Evolutionary conservation across 1,140 invertebrate species (phyloP).

Genomic region (Drosophila repletoides): DNA sequence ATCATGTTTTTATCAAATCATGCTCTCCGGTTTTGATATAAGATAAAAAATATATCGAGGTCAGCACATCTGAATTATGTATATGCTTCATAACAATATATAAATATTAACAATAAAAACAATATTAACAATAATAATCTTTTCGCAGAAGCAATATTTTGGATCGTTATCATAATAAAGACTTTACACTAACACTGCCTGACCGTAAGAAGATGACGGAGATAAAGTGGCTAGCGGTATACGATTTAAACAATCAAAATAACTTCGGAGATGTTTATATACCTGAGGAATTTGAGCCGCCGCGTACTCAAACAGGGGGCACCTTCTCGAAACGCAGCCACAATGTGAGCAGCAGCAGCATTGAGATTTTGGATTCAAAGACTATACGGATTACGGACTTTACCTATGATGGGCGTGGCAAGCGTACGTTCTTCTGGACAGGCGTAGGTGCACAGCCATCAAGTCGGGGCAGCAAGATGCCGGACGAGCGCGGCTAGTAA

Average conservation of each 20-base stretch:
- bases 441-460: constrained; percentile 94
- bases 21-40: no score
- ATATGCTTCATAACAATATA: no score
- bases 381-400: constrained; percentile 90
- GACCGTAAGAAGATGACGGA: constrained; percentile 94
- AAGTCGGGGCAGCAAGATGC: constrained; percentile 90
- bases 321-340: constrained; percentile 88
- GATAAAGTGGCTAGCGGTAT: constrained; percentile 95
- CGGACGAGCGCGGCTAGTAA: constrained; percentile 96
- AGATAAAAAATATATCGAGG: no score
- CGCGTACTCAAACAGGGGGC: constrained; percentile 87
- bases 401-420: constrained; percentile 89
- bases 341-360: constrained; percentile 87
- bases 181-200: constrained; percentile 91
- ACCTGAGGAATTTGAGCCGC: constrained; percentile 95
- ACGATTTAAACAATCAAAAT: constrained; percentile 92
- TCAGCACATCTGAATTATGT: no score
- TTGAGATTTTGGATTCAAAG: constrained; percentile 91
- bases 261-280: constrained; percentile 95
- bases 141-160: constrained; percentile 91
- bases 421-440: constrained; percentile 93
- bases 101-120: no score
- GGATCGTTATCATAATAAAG: constrained; percentile 92
- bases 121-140: no score
- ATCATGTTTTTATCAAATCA: no score